Base-by-base conservation (phyloP, 1,140 invertebrate species). In the Cephus cinctus region DNA sequence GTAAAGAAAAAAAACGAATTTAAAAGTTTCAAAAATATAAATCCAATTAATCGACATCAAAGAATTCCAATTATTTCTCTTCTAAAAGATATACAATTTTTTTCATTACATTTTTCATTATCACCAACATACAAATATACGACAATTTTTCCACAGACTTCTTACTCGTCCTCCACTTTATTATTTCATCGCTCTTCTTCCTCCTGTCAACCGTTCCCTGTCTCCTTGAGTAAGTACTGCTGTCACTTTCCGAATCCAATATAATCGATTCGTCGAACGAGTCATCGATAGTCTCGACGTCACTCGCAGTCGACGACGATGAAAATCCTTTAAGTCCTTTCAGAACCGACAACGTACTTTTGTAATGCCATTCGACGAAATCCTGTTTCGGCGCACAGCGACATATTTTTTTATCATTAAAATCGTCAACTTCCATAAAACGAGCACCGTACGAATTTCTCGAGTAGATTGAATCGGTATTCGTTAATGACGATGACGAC, bases 1-100 rank as follows among this genome's bases (percentile, higher is more conserved):
- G 80, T 2, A 80, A 79, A 11, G 61, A 54, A 73, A 69, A 56
- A 61, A 61, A 63, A 62, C 15, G 55, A 5, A 52, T 14, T 18
- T 5, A 11, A 32, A 12, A 32, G 12, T n/a, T n/a, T n/a, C n/a
- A n/a, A n/a, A n/a, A n/a, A n/a, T n/a, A n/a, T n/a, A n/a, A n/a
- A n/a, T 9, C 11, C n/a, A 38, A 38, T 14, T n/a, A 11, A 2
- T 16, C 16, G n/a, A 15, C 16, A 4, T 12, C n/a, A n/a, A 38
- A 38, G 11, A 16, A 38, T 30, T 12, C 27, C 27, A 11, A 30
- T 30, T 12, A 30, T 12, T n/a, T n/a, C n/a, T n/a, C n/a, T n/a
- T n/a, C n/a, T n/a, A n/a, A n/a, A n/a, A n/a, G n/a, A n/a, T n/a
- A n/a, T n/a, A n/a, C n/a, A n/a, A n/a, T n/a, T n/a, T n/a, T n/a